Base-by-base conservation (phyloP, 1,140 invertebrate species). In the Meloidogyne chitwoodi region DNA sequence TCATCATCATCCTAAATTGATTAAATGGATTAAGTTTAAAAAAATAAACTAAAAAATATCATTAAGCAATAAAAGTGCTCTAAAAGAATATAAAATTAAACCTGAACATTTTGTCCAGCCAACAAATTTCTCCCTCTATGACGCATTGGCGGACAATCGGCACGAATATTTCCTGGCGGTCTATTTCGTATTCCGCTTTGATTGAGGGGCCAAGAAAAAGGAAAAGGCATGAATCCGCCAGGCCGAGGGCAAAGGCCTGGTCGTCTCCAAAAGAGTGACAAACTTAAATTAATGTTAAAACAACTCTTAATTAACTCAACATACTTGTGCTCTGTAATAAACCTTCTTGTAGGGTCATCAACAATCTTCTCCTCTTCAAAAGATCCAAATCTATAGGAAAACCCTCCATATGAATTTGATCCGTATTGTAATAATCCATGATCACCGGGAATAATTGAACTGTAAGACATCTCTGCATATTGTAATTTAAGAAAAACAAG, bases 311-410 rank as follows among this genome's bases (percentile, higher is more conserved):
- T 68, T 5, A 38, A 8, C 10, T 38, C 4, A 24, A 0, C 31
- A 6, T 48, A 73, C 71, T 73, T 73, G 19, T 73, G 71, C 22
- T 73, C 71, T 14, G 71, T 73, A 22, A 73, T 34, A 19, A 73
- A 73, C 10, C 71, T 44, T 22, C 14, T 24, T 19, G 71, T 73
- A 4, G 71, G 71, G 8, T 65, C 71, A 26, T 64, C 24, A 31
- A 61, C 38, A 24, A 64, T 73, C 1, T 11, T 64, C 14, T 29
- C 19, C 1, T 29, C 64, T 12, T 63, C 71, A 41, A 73, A 64
- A 38, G 71, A 63, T n/a, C 38, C 64, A 61, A 24, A 12, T 61
- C 56, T 24, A 14, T 73, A 73, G 14, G 44, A 22, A 73, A 73
- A 73, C 4, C 71, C 71, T 29, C 71, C 71, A 61, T 73, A 73